Conservation (phyloP, 2,888 invertebrate species). For the Tortrix viridana region DNA sequence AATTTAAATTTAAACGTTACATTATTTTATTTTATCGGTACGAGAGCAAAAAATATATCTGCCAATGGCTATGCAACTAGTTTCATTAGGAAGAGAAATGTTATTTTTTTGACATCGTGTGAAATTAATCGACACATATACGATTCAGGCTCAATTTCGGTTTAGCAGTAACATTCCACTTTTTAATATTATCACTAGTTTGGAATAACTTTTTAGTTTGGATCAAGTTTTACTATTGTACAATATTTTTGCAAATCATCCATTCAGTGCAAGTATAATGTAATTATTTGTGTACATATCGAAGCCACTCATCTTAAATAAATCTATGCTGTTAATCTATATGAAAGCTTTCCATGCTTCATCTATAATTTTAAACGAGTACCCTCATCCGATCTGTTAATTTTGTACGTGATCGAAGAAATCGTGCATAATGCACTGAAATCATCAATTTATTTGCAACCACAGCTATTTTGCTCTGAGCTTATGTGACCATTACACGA, state of each 20-base stretch:
- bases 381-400: not conserved
- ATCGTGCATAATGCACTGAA: slow-evolving; percentile 5
- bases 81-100: slow-evolving; percentile 4
- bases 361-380: slow-evolving; percentile 1
- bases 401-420: slow-evolving; percentile 15
- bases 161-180: not conserved
- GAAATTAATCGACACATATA: slow-evolving; percentile 12
- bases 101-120: not conserved
- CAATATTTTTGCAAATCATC: too few relatives aligned
- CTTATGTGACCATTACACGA: too few relatives aligned
- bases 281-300: too few relatives aligned
- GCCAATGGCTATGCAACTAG: not conserved
- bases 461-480: too few relatives aligned
- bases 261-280: too few relatives aligned
- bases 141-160: slow-evolving; percentile 7
- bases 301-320: too few relatives aligned
- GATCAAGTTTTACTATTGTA: too few relatives aligned
- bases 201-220: not conserved
- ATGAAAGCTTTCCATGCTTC: not conserved
- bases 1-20: too few relatives aligned
- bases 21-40: too few relatives aligned
- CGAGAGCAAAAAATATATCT: not conserved
- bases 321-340: too few relatives aligned
- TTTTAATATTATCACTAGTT: not conserved
- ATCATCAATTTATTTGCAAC: not conserved